Evolutionary conservation across 2,113 vertebrate genomes (phyloP), one percentile per base, ranked within the genome.

Genomic region (Cynopterus brachyotis): DNA sequence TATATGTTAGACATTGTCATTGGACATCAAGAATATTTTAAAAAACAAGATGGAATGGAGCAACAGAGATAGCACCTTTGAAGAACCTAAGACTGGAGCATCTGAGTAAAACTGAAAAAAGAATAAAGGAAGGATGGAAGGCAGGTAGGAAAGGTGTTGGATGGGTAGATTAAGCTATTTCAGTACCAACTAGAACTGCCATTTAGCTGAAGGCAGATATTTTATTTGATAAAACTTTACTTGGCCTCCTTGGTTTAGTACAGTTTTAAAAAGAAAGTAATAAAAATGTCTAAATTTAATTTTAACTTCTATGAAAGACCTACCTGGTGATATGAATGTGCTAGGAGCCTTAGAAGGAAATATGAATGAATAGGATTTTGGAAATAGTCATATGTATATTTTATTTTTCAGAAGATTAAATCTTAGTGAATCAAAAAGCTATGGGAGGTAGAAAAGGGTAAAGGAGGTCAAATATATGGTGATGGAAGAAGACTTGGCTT

Each of bases 241-340:
- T 57, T 81, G 69, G 20, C 16, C 6, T 60, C 53, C 0, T 60
- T 78, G 26, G 35, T 59, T 89, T 67, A 85, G 55, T 90, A 83
- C 13, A 24, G n/a, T 94, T 82, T 86, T 91, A 84, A 80, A 89
- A 87, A 95, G 9, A 62, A 72, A 45, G 13, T 83, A 83, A 88
- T 30, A 83, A 28, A 66, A 81, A 91, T 50, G 3, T 75, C 11
- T 35, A 12, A 0, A 84, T 66, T 78, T 30, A 81, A 79, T 60
- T 93, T 42, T 90, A 47, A 59, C 26, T 15, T 86, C 50, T 32
- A 13, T 53, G 22, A 59, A 84, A 92, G 10, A 86, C 15, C 24
- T 50, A 66, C 69, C 19, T 42, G 50, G 53, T 93, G 42, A 86
- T 57, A 45, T 13, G 11, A 87, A 89, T 75, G 30, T 45, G 17